Evolutionary conservation across 1,140 invertebrate genomes (phyloP), one percentile per base, ranked within the genome.

Genomic region (Arctopsyche grandis): DNA sequence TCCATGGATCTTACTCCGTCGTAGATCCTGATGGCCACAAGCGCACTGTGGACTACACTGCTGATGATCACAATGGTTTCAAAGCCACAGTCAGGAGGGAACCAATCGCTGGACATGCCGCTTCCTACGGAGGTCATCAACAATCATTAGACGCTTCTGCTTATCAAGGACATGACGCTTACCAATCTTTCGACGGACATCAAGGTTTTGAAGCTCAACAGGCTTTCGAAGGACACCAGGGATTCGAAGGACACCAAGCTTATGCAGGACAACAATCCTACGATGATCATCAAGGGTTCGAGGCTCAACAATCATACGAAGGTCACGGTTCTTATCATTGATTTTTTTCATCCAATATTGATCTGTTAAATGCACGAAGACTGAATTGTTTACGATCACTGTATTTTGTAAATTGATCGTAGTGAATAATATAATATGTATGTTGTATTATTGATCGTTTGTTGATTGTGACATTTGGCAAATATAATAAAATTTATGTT

Each of bases 11-110:
- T 29, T 88, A 88, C 84, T 86, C 87, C 9, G 84, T 88, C 9
- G 81, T 87, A 69, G 88, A 89, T 69, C 87, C 88, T 48, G 88
- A 89, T 77, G 88, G 88, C 75, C 85, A 86, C 60, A 86, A 86
- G 83, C 85, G 88, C 43, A 89, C 86, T 26, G 88, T 89, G 0
- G 87, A 89, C 83, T 89, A 89, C 81, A 86, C 88, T 38, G 87
- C 87, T 78, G 85, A 87, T 75, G 84, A 84, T 21, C 84, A 85
- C 48, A 86, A 84, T 75, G 88, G 88, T 22, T 89, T 89, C 83
- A 88, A 89, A 80, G 88, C 88, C 12, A 83, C 87, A 14, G 88
- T 89, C 4, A 84, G 87, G 52, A 87, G 88, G 58, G 87, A 87
- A 80, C 84, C 85, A 9, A 70, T 79, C 0, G 69, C 76, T 48